Base-by-base conservation (phyloP, 2,888 invertebrate genomes). In the Diadromus collaris region DNA sequence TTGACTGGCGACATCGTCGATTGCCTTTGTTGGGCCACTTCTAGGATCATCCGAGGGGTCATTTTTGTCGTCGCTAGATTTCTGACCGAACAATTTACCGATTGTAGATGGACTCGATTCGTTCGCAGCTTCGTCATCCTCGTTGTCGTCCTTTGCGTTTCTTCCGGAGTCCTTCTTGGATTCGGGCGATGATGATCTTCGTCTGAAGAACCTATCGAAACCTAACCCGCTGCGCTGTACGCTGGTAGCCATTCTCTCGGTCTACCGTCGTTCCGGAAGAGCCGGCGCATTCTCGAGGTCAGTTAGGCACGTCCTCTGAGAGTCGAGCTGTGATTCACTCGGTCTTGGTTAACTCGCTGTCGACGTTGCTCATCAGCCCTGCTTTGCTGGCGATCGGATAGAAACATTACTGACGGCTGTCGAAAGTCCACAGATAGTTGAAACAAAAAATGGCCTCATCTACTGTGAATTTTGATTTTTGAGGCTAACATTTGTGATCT, bases 401-500 rank as follows among this genome's bases (percentile, higher is more conserved):
- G 5, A 76, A 54, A 51, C 69, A 69, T 58, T 29, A 63, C 44
- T 51, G 46, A 6, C 27, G 1, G 44, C 38, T 19, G 29, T 29
- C 48, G 0, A 34, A 65, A n/a, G 27, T 54, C 9, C 24, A 5
- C n/a, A 16, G 7, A 16, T 16, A 2, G 5, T 41, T 41, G 4
- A 16, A 16, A 41, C 5, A 16, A 16, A 13, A 41, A 41, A 41
- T 60, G 44, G 32, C 34, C 5, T 19, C 34, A 21, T 48, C 21
- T 19, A 76, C 68, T 54, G 38, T 13, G 54, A 70, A 77, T 76
- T 80, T 80, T 65, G 29, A 16, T 76, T 76, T 56, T 60, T 21
- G 21, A 73, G 74, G 38, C 46, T 77, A 75, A 61, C 16, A 21
- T 63, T 29, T 29, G 24, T 48, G 38, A 68, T 72, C 68, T 68